Base-by-base conservation (phyloP, 2,113 vertebrate genomes). In the Phrynosoma platyrhinos region DNA sequence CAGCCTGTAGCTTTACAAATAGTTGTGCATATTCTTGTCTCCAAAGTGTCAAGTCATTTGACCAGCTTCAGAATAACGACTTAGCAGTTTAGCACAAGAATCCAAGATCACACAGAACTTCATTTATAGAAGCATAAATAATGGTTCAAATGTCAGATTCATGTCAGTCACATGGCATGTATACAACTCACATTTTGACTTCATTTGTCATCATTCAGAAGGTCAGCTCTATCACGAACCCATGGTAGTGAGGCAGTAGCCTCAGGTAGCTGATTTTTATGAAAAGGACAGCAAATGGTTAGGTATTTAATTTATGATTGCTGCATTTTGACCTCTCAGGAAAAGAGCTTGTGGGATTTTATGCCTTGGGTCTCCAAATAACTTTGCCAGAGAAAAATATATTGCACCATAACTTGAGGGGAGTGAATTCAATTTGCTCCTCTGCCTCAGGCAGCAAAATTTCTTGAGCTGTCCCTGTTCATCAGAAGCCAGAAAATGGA, bases 71-170 rank as follows among this genome's bases (percentile, higher is more conserved):
- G 2, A 0, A 1, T 7, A 25, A 83, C 9, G 55, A 12, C 16
- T 36, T 69, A 30, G 5, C 36, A 69, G 77, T 55, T 86, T 64
- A 72, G 85, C 55, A 32, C 25, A 82, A 10, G 66, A 85, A 77
- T 87, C 69, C 85, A 82, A 55, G 81, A 18, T 52, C 71, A 79
- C 71, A 85, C 27, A 90, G 2, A 12, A 25, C 18, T 72, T 40
- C 84, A 2, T 7, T 20, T 86, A 86, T 1, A 62, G 16, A 87
- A 1, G 20, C 87, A 83, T 82, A 9, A n/a, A 58, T 7, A 88
- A 13, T 1, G 30, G 16, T 83, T 20, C 21, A 86, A 69, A 62
- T 18, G 42, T 36, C 64, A 78, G 18, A 23, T 83, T 85, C 77
- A 76, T 21, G 2, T 62, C 52, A 76, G 13, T 0, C 14, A 25